phyloP scores from a whole-genome alignment of 35 echinoderm and acorn worm species.

The Acanthaster planci region DNA sequence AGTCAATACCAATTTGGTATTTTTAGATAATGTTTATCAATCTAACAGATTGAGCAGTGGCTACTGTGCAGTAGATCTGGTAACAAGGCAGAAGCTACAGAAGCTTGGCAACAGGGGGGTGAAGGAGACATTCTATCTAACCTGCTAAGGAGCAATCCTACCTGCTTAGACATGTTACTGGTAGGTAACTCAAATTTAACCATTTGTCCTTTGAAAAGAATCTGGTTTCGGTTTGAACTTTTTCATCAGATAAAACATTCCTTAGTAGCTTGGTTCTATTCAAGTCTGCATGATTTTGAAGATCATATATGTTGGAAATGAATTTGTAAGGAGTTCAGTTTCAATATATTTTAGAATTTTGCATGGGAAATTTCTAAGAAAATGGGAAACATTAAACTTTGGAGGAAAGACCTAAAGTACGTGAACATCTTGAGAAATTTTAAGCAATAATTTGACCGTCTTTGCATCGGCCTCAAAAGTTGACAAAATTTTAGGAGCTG shows the following conservation, averaged over 20 bases:
- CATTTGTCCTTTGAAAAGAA: neutral
- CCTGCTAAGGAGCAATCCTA: neutral
- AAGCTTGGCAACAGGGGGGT: neutral
- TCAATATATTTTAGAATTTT: too few relatives aligned
- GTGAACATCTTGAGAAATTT: neutral
- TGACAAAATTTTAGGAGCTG: too few relatives aligned
- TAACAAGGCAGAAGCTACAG: neutral
- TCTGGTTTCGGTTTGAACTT: neutral
- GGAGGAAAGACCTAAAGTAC: too few relatives aligned
- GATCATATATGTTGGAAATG: too few relatives aligned
- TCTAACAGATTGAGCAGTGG: slow-evolving; percentile 36
- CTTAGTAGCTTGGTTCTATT: too few relatives aligned
- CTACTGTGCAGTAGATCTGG: neutral
- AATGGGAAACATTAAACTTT: neutral
- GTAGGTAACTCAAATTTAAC: slow-evolving; percentile 26
- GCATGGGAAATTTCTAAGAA: too few relatives aligned
- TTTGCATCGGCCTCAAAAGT: too few relatives aligned
- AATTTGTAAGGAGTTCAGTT: too few relatives aligned
- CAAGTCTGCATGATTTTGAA: too few relatives aligned
- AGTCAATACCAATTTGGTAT: too few relatives aligned
- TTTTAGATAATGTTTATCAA: too few relatives aligned
- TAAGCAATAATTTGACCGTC: neutral
- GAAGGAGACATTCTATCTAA: neutral
- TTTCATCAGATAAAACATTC: too few relatives aligned
- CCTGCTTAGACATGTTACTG: slow-evolving; percentile 35